Base-by-base conservation (phyloP, 2,888 invertebrate species). In the Eurois occulta region DNA sequence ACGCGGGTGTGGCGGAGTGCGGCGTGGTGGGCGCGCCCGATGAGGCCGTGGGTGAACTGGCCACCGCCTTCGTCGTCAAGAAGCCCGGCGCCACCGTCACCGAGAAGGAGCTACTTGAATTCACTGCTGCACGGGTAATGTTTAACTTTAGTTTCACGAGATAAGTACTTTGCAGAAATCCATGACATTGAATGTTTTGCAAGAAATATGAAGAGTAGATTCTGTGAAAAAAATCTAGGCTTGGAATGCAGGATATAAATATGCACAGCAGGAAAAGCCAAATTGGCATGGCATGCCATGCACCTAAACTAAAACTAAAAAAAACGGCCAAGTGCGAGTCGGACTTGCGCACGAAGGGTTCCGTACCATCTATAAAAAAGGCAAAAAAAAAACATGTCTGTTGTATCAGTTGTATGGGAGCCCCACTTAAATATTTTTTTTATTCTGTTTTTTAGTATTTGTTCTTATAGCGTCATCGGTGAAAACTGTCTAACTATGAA, bases 21-120 rank as follows among this genome's bases (percentile, higher is more conserved):
- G 98, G 98, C 6, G 99, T 99, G 38, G 97, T 98, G 89, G 99
- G 98, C 13, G 93, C 97, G 52, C 98, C 98, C 0, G 97, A 98
- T 91, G 98, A 98, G 88, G 92, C 91, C 38, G 97, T 97, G 43
- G 98, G 98, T n/a, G 98, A 98, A 92, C 93, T 98, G 52, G 98
- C 98, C n/a, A 92, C 97, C 68, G 98, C 98, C 0, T 98, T 98
- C 92, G 97, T 98, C 18, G 98, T 98, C 0, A 96, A 96, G 85
- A 97, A 97, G 89, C 95, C 96, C 0, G 96, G 95, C 75, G 93
- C 91, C 1, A 90, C 91, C 0, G 87, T 98, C 52, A 97, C 96
- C 0, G 97, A 97, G 83, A 91, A 96, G 24, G 97, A 98, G 41
- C 93, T 98, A 21, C 90, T 96, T 2, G 93, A 97, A 77, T 97